Conservation (phyloP, 2,888 invertebrate species). For the Apocheima hispidaria region DNA sequence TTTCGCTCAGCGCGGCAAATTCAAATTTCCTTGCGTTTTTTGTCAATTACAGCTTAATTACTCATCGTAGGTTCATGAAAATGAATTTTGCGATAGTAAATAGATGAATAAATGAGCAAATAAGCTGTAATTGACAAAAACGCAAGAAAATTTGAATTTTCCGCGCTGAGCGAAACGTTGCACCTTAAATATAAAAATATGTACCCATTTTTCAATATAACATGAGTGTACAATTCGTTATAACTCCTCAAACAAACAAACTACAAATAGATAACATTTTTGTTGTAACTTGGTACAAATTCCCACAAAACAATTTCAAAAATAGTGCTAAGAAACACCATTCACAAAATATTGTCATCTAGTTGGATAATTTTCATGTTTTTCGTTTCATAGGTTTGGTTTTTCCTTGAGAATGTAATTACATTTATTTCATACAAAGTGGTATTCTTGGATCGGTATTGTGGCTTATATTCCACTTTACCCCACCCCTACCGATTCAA, state of each 20-base stretch:
- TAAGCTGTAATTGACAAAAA: too few species aligned
- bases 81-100: too few species aligned
- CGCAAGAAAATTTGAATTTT: too few species aligned
- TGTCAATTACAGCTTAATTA: too few species aligned
- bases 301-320: constrained; percentile 54
- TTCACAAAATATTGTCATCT: constrained; percentile 72
- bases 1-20: too few species aligned
- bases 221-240: constrained; percentile 42
- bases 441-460: neutral
- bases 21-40: too few species aligned
- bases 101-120: too few species aligned
- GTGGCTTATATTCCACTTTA: too few species aligned
- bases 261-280: constrained; percentile 33
- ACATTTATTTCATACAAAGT: neutral
- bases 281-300: constrained; percentile 33
- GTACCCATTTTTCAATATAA: constrained; percentile 29
- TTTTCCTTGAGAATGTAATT: neutral
- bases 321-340: constrained; percentile 68
- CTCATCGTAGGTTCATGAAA: too few species aligned
- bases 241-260: constrained; percentile 18
- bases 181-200: constrained; percentile 40
- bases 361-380: constrained; percentile 49
- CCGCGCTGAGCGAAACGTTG: too few species aligned
- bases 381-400: too few species aligned
- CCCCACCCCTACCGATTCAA: too few species aligned